Percentiles rank a stretch among this genome's conserved stretches.
Evolutionary conservation across 2,797 vertebrate genomes (phyloP).

Genomic region (Natrix natrix): DNA sequence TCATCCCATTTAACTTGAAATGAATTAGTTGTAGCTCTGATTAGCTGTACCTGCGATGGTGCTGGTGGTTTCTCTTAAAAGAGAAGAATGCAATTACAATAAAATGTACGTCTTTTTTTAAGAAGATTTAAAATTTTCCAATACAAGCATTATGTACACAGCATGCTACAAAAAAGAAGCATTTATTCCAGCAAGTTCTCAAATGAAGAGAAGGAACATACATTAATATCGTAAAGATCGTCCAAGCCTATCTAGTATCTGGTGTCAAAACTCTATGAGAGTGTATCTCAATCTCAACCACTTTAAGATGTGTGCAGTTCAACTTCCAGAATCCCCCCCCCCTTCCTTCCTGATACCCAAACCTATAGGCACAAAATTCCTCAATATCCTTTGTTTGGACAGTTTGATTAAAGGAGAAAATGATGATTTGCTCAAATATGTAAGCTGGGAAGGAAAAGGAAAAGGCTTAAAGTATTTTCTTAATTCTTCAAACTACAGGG

Average conservation of each 20-base stretch:
- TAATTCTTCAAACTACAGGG: not conserved
- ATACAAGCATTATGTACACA: not conserved
- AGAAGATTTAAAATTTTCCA: constrained; percentile 5
- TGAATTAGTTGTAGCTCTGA: constrained; percentile 90
- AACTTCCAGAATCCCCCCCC: not conserved
- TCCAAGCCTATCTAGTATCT: constrained; percentile 1
- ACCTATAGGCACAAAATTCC: not conserved
- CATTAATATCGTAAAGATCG: not conserved
- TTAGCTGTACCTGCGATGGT: constrained; percentile 87
- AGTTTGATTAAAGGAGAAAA: not conserved
- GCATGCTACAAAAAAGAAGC: not conserved
- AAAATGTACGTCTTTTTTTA: constrained; percentile 7
- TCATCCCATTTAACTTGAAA: constrained; percentile 97
- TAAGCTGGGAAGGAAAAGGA: not conserved
- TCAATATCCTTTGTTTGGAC: not conserved
- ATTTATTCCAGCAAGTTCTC: not conserved
- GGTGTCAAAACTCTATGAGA: not conserved
- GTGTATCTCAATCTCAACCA: not conserved
- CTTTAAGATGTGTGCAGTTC: not conserved
- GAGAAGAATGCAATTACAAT: constrained; percentile 43
- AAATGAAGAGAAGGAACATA: not conserved
- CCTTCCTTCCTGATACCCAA: not conserved
- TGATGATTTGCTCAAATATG: not conserved
- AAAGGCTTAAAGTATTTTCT: not conserved
- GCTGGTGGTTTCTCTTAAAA: constrained; percentile 82